These are phyloP conservation scores for Agrochola lychnidis DNA, from an alignment of 2,888 invertebrate species.

Conservation along the genomic window DNA sequence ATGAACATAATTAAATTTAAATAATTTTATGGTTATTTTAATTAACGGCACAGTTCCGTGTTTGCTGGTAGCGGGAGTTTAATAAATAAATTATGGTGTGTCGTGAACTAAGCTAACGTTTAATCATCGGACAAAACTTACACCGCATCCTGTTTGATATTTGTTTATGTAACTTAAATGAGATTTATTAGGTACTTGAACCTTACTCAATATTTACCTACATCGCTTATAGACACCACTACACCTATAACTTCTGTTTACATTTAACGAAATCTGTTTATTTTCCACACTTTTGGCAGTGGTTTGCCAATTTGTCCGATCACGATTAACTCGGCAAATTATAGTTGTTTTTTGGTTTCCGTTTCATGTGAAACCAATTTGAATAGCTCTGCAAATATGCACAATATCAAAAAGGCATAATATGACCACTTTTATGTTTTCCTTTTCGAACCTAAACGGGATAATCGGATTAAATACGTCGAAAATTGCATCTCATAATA, in stretches of 20 bases:
- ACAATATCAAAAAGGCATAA: slow-evolving; percentile 12
- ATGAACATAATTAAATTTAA: not conserved
- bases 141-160: slow-evolving; percentile 59
- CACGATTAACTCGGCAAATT: slow-evolving; percentile 41
- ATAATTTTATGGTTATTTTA: not conserved
- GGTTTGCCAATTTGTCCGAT: slow-evolving; percentile 14
- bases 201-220: slow-evolving; percentile 18
- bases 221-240: not conserved
- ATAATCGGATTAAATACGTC: slow-evolving; percentile 36
- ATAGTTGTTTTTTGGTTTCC: slow-evolving; percentile 19
- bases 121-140: slow-evolving; percentile 46
- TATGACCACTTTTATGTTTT: slow-evolving; percentile 29
- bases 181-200: slow-evolving; percentile 42
- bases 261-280: slow-evolving; percentile 33
- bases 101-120: slow-evolving; percentile 35
- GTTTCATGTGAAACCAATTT: slow-evolving; percentile 31
- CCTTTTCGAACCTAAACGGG: slow-evolving; percentile 1
- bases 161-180: slow-evolving; percentile 53
- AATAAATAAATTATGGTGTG: slow-evolving; percentile 7
- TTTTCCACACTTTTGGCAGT: slow-evolving; percentile 37
- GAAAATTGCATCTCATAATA: slow-evolving; percentile 30
- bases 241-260: slow-evolving; percentile 22
- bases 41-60: slow-evolving; percentile 1
- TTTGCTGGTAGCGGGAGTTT: slow-evolving; percentile 6
- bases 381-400: slow-evolving; percentile 19